Base-by-base conservation (phyloP, 2,888 invertebrate genomes). In the Drosophila fungiperda region DNA sequence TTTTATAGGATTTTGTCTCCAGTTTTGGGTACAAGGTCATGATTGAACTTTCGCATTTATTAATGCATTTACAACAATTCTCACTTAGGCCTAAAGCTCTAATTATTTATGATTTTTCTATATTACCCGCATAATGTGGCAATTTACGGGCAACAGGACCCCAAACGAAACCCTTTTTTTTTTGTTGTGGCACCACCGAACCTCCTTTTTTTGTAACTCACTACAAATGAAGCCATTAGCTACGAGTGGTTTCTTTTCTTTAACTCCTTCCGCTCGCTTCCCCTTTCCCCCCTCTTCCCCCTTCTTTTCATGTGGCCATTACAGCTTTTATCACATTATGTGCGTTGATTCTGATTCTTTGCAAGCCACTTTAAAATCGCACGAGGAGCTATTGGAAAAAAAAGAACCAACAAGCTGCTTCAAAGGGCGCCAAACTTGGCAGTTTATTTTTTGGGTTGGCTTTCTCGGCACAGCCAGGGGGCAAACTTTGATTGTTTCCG, bases 151-250 rank as follows among this genome's bases (percentile, higher is more conserved):
- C 62, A 57, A 61, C 60, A 60, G 35, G 33, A 35, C 23, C 54
- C 57, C 45, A 60, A 66, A 45, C 23, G 50, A 50, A 68, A 59
- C 58, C 68, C 63, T 48, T 50, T 63, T 65, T 66, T 65, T 53
- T 36, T 50, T 63, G 62, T 17, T n/a, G 3, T n/a, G 12, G 38
- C 29, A 15, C 23, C 23, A 45, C 45, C 45, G 15, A 8, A 15
- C 60, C 62, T 64, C 60, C 60, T 73, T 70, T 40, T 20, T 42
- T 70, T 40, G 26, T 42, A 20, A 12, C 49, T 29, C 49, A 55
- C 77, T 76, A 74, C 70, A 78, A 84, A 83, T 87, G 73, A 84
- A 82, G 83, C 83, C 85, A 84, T 87, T 84, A 87, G 67, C 71
- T 60, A 15, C 11, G 65, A 59, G 40, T 55, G 64, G 50, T 57